Percentiles rank a stretch among this genome's conserved stretches.
phyloP scores from a whole-genome alignment of 2,113 vertebrate genomes.

The Numida meleagris region DNA sequence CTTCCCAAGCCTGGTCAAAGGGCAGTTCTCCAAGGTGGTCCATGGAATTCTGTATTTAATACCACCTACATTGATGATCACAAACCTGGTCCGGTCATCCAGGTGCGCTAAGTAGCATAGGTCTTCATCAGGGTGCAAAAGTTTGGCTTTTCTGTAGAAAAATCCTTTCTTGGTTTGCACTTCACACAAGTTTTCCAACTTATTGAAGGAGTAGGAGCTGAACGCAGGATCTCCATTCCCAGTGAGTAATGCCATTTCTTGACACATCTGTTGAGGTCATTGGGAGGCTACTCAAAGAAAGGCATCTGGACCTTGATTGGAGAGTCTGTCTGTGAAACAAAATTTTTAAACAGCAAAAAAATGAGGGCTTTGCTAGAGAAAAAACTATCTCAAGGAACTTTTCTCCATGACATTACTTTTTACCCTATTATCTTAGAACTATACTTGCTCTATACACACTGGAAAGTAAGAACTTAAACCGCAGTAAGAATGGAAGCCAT shows the following conservation, averaged over 20 bases:
- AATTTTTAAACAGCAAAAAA: not conserved
- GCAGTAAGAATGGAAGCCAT: not conserved
- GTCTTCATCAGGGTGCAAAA: slow-evolving; percentile 77
- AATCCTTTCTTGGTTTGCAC: slow-evolving; percentile 85
- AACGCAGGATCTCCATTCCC: slow-evolving; percentile 85
- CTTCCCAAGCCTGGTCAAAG: slow-evolving; percentile 89
- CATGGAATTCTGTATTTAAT: slow-evolving; percentile 93
- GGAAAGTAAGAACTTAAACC: not conserved
- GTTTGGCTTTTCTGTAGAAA: slow-evolving; percentile 88
- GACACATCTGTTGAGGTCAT: slow-evolving; percentile 77
- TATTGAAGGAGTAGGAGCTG: slow-evolving; percentile 82
- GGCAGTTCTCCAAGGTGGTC: slow-evolving; percentile 93
- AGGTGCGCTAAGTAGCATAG: slow-evolving; percentile 67
- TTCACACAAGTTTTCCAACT: slow-evolving; percentile 81
- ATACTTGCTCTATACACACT: accelerated
- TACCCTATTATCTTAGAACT: not conserved
- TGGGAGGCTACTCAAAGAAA: not conserved
- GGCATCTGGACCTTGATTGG: not conserved
- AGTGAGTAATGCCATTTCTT: slow-evolving; percentile 87
- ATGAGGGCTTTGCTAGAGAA: not conserved
- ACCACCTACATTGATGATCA: slow-evolving; percentile 95
- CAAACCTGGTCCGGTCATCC: slow-evolving; percentile 73
- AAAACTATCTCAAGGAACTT: not conserved
- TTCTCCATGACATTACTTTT: not conserved
- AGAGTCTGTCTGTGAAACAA: slow-evolving; percentile 3